A percentile compares a stretch with the other conserved stretches of the same genome.
phyloP scores from a whole-genome alignment of 2,797 vertebrate species.

The Alcedo quadribrachys region DNA sequence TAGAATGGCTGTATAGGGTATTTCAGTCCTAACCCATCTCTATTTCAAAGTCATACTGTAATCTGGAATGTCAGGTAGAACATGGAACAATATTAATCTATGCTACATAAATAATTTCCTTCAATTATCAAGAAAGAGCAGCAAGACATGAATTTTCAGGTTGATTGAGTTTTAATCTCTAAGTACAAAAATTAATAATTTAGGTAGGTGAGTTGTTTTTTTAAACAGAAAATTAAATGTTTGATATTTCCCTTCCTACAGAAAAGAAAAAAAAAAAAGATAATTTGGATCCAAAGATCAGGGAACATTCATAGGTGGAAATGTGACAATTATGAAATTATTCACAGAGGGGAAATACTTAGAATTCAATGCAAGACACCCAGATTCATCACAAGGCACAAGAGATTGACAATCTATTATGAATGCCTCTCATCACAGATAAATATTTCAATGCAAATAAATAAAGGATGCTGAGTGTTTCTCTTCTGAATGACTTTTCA shows the following conservation, averaged over 20 bases:
- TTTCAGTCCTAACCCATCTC: conserved; percentile 48
- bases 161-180: conserved; percentile 91
- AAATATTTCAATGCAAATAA: conserved; percentile 99
- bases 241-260: conserved; percentile 38
- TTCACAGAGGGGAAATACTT: conserved; percentile 82
- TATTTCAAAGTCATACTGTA: conserved; percentile 75
- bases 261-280: not conserved
- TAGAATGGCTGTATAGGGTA: not conserved
- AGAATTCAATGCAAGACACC: conserved; percentile 81
- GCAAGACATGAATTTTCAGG: conserved; percentile 88
- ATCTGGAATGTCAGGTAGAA: conserved; percentile 78
- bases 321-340: conserved; percentile 84
- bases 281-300: not conserved
- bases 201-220: conserved; percentile 70
- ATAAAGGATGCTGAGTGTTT: conserved; percentile 96
- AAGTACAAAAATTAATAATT: conserved; percentile 90
- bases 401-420: conserved; percentile 94
- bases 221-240: conserved; percentile 4
- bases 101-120: conserved; percentile 83
- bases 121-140: conserved; percentile 85
- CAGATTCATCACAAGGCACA: conserved; percentile 83
- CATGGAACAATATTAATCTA: conserved; percentile 79
- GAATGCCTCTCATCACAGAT: conserved; percentile 92
- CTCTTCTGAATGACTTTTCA: conserved; percentile 92
- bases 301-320: conserved; percentile 50